Evolutionary conservation across 1,140 invertebrate genomes (phyloP), one percentile per base, ranked within the genome.

Genomic region (Zelostemma sp.): DNA sequence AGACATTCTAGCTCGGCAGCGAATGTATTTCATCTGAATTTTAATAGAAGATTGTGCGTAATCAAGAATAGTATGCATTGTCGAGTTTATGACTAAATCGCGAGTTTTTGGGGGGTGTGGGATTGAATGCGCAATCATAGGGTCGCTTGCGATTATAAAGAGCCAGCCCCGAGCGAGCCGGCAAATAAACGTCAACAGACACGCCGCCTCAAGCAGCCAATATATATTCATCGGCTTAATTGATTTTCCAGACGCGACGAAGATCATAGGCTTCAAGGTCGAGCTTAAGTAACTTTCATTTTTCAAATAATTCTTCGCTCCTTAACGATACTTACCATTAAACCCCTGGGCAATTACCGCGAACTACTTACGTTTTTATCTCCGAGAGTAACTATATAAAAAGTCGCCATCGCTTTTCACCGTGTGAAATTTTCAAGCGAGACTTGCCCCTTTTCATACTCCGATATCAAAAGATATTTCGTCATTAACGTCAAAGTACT

Each of bases 141-240:
- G 46, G 46, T 46, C 6, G 8, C 17, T 17, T 25, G 1, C 46
- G 25, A 48, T 48, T 17, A 28, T 48, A 46, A 46, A 46, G 43
- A 46, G 43, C 43, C 43, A 5, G 43, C 46, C 21, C 21, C 12
- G 14, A 48, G 46, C 46, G 12, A 48, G 46, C 28, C 46, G 9
- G 46, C 21, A 15, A 31, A n/a, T 48, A 12, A 28, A 28, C 46
- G 12, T 48, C 46, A 48, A 48, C 46, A 48, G 46, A 48, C 46
- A 31, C 21, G n/a, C 11, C 33, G 41, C 21, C 41, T 53, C 33
- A 54, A 58, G 55, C 49, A 54, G 57, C 40, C 62, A 58, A 65
- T 65, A 57, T 65, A 65, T 65, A 65, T 65, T 65, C 62, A 65
- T 65, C 47, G 62, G 28, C 48, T 58, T 65, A 65, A 65, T 65